A percentile compares a stretch with the other conserved stretches of the same genome.
Evolutionary conservation across 2,797 vertebrate genomes (phyloP).

Genomic region (Siniperca undulata): DNA sequence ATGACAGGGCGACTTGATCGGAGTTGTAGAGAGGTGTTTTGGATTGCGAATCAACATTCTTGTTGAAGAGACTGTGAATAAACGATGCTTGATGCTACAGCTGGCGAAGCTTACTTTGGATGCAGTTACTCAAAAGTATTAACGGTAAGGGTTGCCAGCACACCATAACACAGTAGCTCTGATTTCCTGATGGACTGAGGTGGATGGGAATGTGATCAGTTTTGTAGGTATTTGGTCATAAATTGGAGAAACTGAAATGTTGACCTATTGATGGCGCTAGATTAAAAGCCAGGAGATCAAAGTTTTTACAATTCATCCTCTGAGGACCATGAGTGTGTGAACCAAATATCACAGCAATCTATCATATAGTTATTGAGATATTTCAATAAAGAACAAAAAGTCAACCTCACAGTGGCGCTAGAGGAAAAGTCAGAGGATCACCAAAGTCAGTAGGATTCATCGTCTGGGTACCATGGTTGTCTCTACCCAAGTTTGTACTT

Average conservation of each 20-base stretch:
- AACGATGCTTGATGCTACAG: neutral
- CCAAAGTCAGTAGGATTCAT: neutral
- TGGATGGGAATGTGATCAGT: too few species aligned
- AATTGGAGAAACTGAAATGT: too few species aligned
- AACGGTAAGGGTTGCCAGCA: neutral
- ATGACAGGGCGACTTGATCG: neutral
- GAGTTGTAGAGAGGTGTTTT: conserved; percentile 10
- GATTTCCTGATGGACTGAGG: too few species aligned
- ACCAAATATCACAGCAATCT: neutral
- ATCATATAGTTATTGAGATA: neutral
- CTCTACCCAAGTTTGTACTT: neutral
- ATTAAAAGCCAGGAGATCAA: neutral
- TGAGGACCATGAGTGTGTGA: neutral
- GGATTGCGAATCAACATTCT: neutral
- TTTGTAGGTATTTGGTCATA: too few species aligned
- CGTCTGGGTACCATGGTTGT: neutral
- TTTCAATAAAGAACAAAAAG: neutral
- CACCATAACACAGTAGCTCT: neutral
- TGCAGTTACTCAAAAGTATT: neutral
- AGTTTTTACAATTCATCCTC: neutral
- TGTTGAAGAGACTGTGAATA: neutral
- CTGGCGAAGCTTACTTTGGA: neutral
- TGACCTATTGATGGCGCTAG: too few species aligned
- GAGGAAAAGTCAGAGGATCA: neutral
- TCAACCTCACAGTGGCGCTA: neutral